Evolutionary conservation across 2,888 invertebrate species (phyloP), one percentile per base, ranked within the genome.

Genomic region (Balanococcus diminutus): DNA sequence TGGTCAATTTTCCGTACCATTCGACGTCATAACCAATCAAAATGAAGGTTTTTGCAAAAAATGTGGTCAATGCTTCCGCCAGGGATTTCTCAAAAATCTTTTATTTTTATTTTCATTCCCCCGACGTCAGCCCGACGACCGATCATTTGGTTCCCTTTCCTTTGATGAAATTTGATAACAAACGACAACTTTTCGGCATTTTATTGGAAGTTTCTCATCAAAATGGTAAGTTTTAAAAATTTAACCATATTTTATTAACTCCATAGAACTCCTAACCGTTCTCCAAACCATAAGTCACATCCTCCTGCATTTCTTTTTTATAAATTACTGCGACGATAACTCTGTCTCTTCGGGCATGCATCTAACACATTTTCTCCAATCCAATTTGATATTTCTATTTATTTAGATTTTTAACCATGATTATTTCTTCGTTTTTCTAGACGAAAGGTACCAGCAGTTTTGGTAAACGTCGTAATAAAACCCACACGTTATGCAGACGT

Each of bases 401-500:
- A 22, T 19, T 51, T 8, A 51, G 22, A 2, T 56, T 2, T 56
- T 4, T 81, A 19, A 82, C 25, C 6, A 14, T 3, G 9, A 14
- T 28, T 5, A 46, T 82, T n/a, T 67, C 36, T 8, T 11, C 9
- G 46, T n/a, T 46, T n/a, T 79, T 79, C 0, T 19, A 98, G 98
- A 99, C 99, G 92, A 99, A 99, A 92, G 99, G 99, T 93, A 99
- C 99, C 88, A 98, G 98, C 89, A 98, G 98, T 92, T 99, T 99
- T 95, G 99, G 99, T 94, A 99, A 99, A 93, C 96, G 99, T 91
- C 97, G 98, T 89, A 99, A 98, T 92, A 99, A 99, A 96, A 98
- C 99, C 90, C 99, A 99, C 93, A 99, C 99, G 51, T 92, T 99
- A 91, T 99, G 99, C 92, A 94, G 99, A 90, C 94, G 99, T 89